phyloP scores from a whole-genome alignment of 2,113 vertebrate species.

The Pterocles orientalis region DNA sequence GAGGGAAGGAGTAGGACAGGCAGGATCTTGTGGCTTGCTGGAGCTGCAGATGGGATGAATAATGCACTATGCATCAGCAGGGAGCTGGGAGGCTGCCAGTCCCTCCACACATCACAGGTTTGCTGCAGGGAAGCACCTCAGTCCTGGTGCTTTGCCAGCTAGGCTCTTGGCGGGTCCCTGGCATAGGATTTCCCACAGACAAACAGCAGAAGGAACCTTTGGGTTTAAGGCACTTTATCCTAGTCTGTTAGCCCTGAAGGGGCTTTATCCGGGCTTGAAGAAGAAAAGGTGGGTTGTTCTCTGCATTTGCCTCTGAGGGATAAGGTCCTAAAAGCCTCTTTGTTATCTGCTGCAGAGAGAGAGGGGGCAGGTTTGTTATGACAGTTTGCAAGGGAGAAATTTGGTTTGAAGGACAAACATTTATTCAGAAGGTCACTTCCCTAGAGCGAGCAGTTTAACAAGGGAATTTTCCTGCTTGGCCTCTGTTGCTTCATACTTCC shows the following conservation, averaged over 20 bases:
- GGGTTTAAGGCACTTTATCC: not conserved
- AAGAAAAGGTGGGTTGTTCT: not conserved
- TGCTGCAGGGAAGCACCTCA: not conserved
- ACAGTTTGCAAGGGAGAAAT: not conserved
- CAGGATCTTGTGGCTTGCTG: not conserved
- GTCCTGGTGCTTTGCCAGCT: not conserved
- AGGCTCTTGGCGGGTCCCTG: not conserved
- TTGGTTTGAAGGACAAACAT: not conserved
- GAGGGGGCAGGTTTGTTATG: not conserved
- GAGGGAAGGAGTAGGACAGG: not conserved
- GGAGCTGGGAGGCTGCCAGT: not conserved
- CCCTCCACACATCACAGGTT: accelerated
- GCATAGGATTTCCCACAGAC: not conserved
- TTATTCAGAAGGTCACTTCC: too few species aligned
- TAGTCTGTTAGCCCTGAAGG: not conserved
- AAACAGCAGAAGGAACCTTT: not conserved
- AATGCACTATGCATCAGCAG: not conserved
- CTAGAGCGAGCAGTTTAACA: not conserved
- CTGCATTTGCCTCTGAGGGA: not conserved
- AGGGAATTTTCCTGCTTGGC: not conserved
- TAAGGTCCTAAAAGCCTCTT: not conserved
- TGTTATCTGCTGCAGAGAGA: not conserved
- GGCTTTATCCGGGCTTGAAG: not conserved
- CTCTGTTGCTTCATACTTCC: not conserved
- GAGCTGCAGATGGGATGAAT: not conserved